These are phyloP conservation scores for Lydus trimaculatus DNA, from an alignment of 2,888 invertebrate species.

Conservation along the genomic window DNA sequence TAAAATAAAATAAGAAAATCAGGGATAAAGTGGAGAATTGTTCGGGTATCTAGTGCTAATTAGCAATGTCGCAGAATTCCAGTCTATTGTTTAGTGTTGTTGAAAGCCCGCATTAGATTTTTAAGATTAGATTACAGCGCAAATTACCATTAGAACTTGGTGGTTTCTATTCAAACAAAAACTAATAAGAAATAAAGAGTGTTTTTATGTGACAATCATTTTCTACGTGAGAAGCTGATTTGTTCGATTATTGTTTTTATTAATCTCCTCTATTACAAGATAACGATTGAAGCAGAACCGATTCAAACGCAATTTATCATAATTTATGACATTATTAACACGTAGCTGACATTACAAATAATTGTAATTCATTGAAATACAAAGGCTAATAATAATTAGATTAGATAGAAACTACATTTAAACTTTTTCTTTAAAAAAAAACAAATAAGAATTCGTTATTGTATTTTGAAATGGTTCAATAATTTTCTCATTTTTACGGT, in stretches of 20 bases:
- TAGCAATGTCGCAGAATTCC: conserved; percentile 47
- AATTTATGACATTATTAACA: conserved; percentile 2
- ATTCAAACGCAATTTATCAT: conserved; percentile 1
- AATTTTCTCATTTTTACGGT: conserved; percentile 18
- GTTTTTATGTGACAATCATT: neutral
- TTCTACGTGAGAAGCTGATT: neutral
- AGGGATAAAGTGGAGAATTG: conserved; percentile 18
- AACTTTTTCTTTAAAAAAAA: neutral
- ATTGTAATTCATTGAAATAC: neutral
- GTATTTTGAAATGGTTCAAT: conserved; percentile 11
- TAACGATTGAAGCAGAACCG: neutral
- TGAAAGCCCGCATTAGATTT: conserved; percentile 48
- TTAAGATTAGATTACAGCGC: conserved; percentile 8
- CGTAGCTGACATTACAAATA: conserved; percentile 1
- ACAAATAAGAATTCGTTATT: neutral
- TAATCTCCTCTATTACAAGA: neutral
- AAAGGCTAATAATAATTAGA: neutral
- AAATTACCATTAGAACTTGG: neutral
- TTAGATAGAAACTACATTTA: neutral
- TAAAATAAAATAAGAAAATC: neutral
- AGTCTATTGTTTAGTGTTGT: conserved; percentile 47
- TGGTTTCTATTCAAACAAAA: neutral
- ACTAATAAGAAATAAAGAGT: neutral
- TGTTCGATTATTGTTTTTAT: neutral
- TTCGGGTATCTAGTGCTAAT: conserved; percentile 54